phyloP scores from a whole-genome alignment of 1,140 invertebrate species.

The Leptopilina clavipes region DNA sequence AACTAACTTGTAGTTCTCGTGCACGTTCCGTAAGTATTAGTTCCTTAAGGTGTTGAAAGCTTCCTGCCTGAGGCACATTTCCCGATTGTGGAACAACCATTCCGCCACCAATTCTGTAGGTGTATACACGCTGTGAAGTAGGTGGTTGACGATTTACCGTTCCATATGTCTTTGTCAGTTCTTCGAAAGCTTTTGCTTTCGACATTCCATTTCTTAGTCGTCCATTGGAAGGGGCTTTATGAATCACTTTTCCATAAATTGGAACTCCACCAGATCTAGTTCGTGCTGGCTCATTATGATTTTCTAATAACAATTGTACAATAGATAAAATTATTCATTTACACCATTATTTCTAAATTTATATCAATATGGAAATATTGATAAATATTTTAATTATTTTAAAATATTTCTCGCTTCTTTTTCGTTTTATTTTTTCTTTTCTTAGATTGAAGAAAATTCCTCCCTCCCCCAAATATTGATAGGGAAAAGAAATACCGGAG shows the following conservation, averaged over 20 bases:
- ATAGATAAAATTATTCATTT: neutral
- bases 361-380: too few relatives aligned
- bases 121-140: slow-evolving; percentile 61
- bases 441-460: too few relatives aligned
- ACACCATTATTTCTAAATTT: too few relatives aligned
- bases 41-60: slow-evolving; percentile 80
- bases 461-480: too few relatives aligned
- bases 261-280: slow-evolving; percentile 65
- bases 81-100: slow-evolving; percentile 47
- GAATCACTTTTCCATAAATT: slow-evolving; percentile 79
- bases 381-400: too few relatives aligned
- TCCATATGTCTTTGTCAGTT: slow-evolving; percentile 71
- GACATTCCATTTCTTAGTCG: slow-evolving; percentile 68
- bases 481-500: slow-evolving; percentile 39
- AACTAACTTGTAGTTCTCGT: slow-evolving; percentile 76
- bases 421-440: too few relatives aligned
- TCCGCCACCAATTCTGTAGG: slow-evolving; percentile 57
- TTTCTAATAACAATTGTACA: slow-evolving; percentile 45
- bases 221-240: slow-evolving; percentile 75
- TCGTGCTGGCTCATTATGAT: slow-evolving; percentile 51
- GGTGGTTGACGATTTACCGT: slow-evolving; percentile 67
- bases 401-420: too few relatives aligned
- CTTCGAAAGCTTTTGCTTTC: slow-evolving; percentile 71
- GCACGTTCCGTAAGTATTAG: slow-evolving; percentile 80
- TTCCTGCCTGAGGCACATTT: slow-evolving; percentile 76